Evolutionary conservation across 2,797 vertebrate species (phyloP).

Genomic region (Lindbergichthys nudifrons): DNA sequence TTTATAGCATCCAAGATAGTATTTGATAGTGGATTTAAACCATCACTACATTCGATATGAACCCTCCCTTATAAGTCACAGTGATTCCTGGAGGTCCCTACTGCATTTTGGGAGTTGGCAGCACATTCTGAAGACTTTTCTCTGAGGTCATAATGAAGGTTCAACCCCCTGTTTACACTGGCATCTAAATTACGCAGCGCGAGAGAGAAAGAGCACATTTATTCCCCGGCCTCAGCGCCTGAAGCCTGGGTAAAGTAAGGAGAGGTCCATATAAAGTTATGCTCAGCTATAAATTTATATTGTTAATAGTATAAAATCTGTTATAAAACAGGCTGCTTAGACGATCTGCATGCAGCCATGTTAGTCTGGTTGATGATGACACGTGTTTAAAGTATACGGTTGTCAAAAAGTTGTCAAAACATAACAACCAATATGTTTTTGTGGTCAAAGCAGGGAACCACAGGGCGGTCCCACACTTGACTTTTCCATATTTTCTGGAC

Average conservation of each 20-base stretch:
- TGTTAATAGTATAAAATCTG: constrained; percentile 44
- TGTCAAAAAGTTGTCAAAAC: constrained; percentile 70
- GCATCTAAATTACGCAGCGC: constrained; percentile 49
- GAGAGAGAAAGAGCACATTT: constrained; percentile 49
- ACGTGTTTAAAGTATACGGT: constrained; percentile 48
- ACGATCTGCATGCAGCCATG: constrained; percentile 24
- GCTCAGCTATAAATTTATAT: constrained; percentile 54
- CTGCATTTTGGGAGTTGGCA: constrained; percentile 35
- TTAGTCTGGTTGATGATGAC: constrained; percentile 39
- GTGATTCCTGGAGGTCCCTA: constrained; percentile 14
- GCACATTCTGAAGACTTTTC: constrained; percentile 31
- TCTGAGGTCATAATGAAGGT: constrained; percentile 60
- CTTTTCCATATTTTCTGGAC: constrained; percentile 70
- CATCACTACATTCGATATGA: not conserved
- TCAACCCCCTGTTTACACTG: constrained; percentile 53
- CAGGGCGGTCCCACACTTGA: constrained; percentile 67
- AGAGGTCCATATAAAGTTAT: constrained; percentile 64
- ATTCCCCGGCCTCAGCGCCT: constrained; percentile 41
- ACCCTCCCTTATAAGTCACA: not conserved
- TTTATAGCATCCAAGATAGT: not conserved
- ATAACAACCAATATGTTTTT: constrained; percentile 66
- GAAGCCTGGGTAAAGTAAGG: constrained; percentile 22
- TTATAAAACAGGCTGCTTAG: constrained; percentile 45
- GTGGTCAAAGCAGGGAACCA: constrained; percentile 67
- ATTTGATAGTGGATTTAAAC: not conserved